Percentiles rank a stretch among this genome's conserved stretches.
phyloP scores from a whole-genome alignment of 2,888 invertebrate genomes.

The Dicyrtoma fusca region DNA sequence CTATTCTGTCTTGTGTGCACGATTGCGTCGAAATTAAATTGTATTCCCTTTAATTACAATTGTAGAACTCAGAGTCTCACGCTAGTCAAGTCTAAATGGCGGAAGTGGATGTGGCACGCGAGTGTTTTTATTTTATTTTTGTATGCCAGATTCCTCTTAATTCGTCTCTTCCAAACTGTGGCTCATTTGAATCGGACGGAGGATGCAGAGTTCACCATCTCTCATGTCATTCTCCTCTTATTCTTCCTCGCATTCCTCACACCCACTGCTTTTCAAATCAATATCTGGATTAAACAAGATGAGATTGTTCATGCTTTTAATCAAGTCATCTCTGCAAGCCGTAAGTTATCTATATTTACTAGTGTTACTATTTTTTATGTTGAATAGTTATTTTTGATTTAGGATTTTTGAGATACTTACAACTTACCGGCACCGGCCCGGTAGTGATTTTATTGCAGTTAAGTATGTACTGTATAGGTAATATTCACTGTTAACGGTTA shows the following conservation, averaged over 20 bases:
- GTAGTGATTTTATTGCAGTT: too few species aligned
- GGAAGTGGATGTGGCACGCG: conserved; percentile 33
- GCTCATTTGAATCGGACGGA: conserved; percentile 13
- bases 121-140: conserved; percentile 30
- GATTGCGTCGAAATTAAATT: conserved; percentile 30
- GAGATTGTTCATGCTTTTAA: conserved; percentile 37
- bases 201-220: conserved; percentile 15
- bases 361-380: too few species aligned
- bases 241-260: conserved; percentile 33
- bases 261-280: conserved; percentile 35
- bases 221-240: conserved; percentile 30
- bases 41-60: conserved; percentile 34
- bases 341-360: too few species aligned
- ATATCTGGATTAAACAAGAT: conserved; percentile 37
- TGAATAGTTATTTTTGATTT: too few species aligned
- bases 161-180: conserved; percentile 17
- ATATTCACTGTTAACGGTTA: too few species aligned
- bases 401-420: background rate
- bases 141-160: conserved; percentile 30
- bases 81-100: conserved; percentile 20
- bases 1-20: conserved; percentile 32
- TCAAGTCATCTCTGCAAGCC: conserved; percentile 29
- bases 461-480: too few species aligned
- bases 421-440: too few species aligned
- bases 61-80: conserved; percentile 22